Conservation (phyloP, 2,113 vertebrate species). For the Labrus mixtus region DNA sequence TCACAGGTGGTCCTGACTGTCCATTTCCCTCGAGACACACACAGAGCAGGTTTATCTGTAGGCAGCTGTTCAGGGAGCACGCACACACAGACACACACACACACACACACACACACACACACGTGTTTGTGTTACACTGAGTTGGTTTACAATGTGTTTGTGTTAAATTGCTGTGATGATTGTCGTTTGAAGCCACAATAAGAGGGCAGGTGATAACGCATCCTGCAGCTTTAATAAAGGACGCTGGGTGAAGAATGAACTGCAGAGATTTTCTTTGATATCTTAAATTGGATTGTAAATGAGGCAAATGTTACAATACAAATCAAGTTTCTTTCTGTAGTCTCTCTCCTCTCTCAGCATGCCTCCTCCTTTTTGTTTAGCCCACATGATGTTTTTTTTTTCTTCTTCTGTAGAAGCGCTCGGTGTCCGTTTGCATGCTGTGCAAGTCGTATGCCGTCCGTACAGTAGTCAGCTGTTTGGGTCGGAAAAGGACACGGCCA, state of each 20-base stretch:
- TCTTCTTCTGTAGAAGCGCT: too few relatives aligned
- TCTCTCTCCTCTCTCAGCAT: background rate
- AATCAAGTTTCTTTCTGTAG: background rate
- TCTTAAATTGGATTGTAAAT: background rate
- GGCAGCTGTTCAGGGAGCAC: slow-evolving; percentile 23
- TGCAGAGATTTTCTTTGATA: background rate
- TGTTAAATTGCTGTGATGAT: slow-evolving; percentile 19
- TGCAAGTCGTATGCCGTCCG: too few relatives aligned
- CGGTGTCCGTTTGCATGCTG: too few relatives aligned
- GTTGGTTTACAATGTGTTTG: slow-evolving; percentile 28
- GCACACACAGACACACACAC: background rate
- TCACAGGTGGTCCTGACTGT: slow-evolving; percentile 57
- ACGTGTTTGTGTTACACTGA: slow-evolving; percentile 7
- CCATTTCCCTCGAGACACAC: slow-evolving; percentile 38
- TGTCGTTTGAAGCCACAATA: slow-evolving; percentile 14
- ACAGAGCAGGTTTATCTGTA: slow-evolving; percentile 56
- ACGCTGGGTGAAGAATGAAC: background rate
- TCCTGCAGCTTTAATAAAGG: slow-evolving; percentile 27
- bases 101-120: background rate
- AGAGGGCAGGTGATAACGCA: slow-evolving; percentile 13
- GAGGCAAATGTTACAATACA: slow-evolving; percentile 5
- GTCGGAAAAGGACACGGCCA: too few relatives aligned
- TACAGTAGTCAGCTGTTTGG: too few relatives aligned
- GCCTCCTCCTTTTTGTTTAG: too few relatives aligned
- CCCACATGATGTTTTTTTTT: too few relatives aligned